Conservation (phyloP, 1,140 invertebrate genomes). For the Drosophila kikkawai region DNA sequence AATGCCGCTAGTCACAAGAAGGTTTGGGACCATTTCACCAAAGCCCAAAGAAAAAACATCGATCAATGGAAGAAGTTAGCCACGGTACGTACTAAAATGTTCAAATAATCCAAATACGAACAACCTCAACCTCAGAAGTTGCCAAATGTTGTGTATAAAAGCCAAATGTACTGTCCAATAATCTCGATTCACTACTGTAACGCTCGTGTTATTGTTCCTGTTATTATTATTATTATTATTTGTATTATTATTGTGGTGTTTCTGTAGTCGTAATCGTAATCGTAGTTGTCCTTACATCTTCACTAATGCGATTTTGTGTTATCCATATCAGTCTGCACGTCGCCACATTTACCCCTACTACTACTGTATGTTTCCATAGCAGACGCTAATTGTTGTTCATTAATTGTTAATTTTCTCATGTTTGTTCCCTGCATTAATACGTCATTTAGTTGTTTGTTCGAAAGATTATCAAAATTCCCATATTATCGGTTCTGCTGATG, state of each 20-base stretch:
- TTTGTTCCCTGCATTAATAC: conserved; percentile 23
- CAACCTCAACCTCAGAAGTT: conserved; percentile 43
- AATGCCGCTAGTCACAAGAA: conserved; percentile 97
- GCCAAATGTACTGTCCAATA: conserved; percentile 21
- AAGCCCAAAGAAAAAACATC: conserved; percentile 99
- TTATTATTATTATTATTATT: conserved; percentile 20
- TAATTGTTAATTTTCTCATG: conserved; percentile 37
- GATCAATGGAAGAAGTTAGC: conserved; percentile 98
- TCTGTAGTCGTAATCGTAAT: conserved; percentile 18
- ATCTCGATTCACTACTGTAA: conserved; percentile 24
- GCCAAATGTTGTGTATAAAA: conserved; percentile 39
- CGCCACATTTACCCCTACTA: conserved; percentile 3
- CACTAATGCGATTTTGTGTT: conserved; percentile 37
- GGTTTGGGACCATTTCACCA: conserved; percentile 99
- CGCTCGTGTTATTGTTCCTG: conserved; percentile 24
- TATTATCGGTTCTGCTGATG: conserved; percentile 23
- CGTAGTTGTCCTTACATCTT: conserved; percentile 31
- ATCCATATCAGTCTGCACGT: conserved; percentile 57
- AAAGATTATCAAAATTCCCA: conserved; percentile 31
- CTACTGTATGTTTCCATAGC: conserved; percentile 20
- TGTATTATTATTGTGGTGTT: conserved; percentile 17
- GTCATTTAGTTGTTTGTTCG: conserved; percentile 19
- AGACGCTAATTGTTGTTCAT: conserved; percentile 38
- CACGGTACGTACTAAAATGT: conserved; percentile 92
- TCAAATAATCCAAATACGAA: conserved; percentile 70